A percentile compares a stretch with the other conserved stretches of the same genome.
Evolutionary conservation across 2,113 vertebrate species (phyloP).

Genomic region (Laticauda laticaudata): DNA sequence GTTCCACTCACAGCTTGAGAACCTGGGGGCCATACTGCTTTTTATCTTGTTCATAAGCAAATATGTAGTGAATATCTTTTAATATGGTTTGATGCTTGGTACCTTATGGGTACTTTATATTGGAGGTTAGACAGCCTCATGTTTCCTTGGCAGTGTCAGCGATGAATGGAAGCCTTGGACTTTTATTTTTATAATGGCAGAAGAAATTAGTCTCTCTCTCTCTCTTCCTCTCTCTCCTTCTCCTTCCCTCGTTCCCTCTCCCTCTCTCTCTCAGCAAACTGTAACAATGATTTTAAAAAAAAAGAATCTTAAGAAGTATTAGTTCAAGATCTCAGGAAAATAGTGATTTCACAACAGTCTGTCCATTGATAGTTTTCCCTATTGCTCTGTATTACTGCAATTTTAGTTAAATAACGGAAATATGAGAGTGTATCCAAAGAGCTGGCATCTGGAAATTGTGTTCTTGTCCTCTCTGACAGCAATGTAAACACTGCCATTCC

Average conservation of each 20-base stretch:
- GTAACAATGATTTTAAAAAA: slow-evolving; percentile 54
- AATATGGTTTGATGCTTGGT: slow-evolving; percentile 91
- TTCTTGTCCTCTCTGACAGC: slow-evolving; percentile 80
- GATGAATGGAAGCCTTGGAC: slow-evolving; percentile 72
- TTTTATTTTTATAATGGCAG: slow-evolving; percentile 80
- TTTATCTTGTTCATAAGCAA: slow-evolving; percentile 92
- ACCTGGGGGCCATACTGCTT: slow-evolving; percentile 88
- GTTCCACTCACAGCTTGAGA: slow-evolving; percentile 99
- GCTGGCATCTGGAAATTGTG: slow-evolving; percentile 78
- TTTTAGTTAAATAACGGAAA: slow-evolving; percentile 80
- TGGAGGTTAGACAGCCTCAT: slow-evolving; percentile 76
- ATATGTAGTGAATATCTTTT: slow-evolving; percentile 94
- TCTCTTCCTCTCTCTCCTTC: slow-evolving; percentile 51
- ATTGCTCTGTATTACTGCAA: slow-evolving; percentile 76
- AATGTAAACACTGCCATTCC: slow-evolving; percentile 80
- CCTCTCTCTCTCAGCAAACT: slow-evolving; percentile 65
- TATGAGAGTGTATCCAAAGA: slow-evolving; percentile 77
- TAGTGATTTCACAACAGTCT: slow-evolving; percentile 64
- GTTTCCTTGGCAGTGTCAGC: slow-evolving; percentile 78
- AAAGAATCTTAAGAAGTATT: slow-evolving; percentile 55
- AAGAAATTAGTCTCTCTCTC: slow-evolving; percentile 68
- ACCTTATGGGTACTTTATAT: slow-evolving; percentile 83
- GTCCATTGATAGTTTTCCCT: slow-evolving; percentile 75
- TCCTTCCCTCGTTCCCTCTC: slow-evolving; percentile 56
- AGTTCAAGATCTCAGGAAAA: slow-evolving; percentile 59